Conservation (phyloP, 2,888 invertebrate genomes). For the Brachypterus glaber region DNA sequence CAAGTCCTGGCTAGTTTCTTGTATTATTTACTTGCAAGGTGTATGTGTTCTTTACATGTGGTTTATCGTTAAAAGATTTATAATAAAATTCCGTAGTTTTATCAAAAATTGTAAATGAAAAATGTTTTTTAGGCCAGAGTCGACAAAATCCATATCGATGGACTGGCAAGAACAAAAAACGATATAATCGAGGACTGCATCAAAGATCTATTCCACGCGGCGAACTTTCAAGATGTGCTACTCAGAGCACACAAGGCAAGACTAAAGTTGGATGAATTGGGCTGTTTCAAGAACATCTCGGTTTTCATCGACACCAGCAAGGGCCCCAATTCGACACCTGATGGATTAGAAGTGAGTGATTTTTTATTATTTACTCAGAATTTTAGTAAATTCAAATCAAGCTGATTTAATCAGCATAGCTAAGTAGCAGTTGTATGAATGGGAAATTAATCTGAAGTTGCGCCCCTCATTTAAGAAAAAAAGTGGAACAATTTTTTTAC, state of each 20-base stretch:
- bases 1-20: too few relatives aligned
- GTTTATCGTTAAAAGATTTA: conserved; percentile 3
- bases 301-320: conserved; percentile 82
- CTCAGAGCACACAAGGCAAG: conserved; percentile 61
- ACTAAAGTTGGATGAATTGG: conserved; percentile 67
- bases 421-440: too few relatives aligned
- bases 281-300: conserved; percentile 79
- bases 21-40: too few relatives aligned
- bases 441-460: too few relatives aligned
- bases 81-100: conserved; percentile 1
- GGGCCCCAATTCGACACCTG: conserved; percentile 63
- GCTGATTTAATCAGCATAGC: too few relatives aligned
- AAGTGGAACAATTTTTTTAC: too few relatives aligned
- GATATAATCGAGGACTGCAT: conserved; percentile 76
- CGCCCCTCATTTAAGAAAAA: too few relatives aligned
- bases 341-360: conserved; percentile 72
- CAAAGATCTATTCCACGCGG: conserved; percentile 70
- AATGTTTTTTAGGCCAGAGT: conserved; percentile 59
- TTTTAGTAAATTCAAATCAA: too few relatives aligned
- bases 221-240: conserved; percentile 79
- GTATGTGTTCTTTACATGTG: conserved; percentile 40
- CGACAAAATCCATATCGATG: conserved; percentile 77
- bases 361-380: too few relatives aligned
- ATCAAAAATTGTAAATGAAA: neutral
- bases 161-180: conserved; percentile 77